Conservation (phyloP, 2,888 invertebrate genomes). For the Aricia artaxerxes region DNA sequence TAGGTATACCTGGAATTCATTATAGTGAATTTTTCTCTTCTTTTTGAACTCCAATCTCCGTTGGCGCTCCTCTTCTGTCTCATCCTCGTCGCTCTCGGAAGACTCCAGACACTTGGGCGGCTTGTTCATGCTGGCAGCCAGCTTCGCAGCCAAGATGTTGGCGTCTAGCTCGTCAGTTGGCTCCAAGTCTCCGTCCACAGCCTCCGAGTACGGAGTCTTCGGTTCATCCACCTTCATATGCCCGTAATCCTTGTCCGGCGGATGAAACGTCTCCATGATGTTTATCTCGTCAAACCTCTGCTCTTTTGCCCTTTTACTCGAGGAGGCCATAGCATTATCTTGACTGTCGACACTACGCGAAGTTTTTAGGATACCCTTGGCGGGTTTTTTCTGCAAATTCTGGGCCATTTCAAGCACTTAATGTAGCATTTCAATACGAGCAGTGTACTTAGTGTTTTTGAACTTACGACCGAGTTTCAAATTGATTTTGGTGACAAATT, state of each 20-base stretch:
- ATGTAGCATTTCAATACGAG: slow-evolving; percentile 49
- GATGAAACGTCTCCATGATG: slow-evolving; percentile 98
- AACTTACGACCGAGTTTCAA: not conserved
- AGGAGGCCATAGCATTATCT: slow-evolving; percentile 62
- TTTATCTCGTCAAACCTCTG: slow-evolving; percentile 99
- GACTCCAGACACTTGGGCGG: slow-evolving; percentile 70
- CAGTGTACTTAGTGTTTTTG: not conserved
- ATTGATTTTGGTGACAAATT: not conserved
- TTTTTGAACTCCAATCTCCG: slow-evolving; percentile 91
- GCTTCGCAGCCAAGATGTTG: slow-evolving; percentile 88
- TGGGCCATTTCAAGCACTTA: slow-evolving; percentile 81
- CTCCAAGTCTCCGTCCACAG: slow-evolving; percentile 82
- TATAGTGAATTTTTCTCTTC: slow-evolving; percentile 97
- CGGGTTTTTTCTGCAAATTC: slow-evolving; percentile 90
- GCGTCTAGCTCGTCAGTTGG: slow-evolving; percentile 83
- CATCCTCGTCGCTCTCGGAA: slow-evolving; percentile 80
- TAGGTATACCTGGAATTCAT: slow-evolving; percentile 86
- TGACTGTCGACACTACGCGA: slow-evolving; percentile 94
- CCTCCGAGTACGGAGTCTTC: slow-evolving; percentile 91
- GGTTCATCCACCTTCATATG: slow-evolving; percentile 99
- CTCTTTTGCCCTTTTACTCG: slow-evolving; percentile 78
- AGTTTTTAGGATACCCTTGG: slow-evolving; percentile 95
- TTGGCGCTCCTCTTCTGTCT: slow-evolving; percentile 82
- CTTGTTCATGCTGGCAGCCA: slow-evolving; percentile 76
- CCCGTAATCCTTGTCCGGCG: slow-evolving; percentile 98